Conservation (phyloP, 2,797 vertebrate genomes). For the Salmo trutta region DNA sequence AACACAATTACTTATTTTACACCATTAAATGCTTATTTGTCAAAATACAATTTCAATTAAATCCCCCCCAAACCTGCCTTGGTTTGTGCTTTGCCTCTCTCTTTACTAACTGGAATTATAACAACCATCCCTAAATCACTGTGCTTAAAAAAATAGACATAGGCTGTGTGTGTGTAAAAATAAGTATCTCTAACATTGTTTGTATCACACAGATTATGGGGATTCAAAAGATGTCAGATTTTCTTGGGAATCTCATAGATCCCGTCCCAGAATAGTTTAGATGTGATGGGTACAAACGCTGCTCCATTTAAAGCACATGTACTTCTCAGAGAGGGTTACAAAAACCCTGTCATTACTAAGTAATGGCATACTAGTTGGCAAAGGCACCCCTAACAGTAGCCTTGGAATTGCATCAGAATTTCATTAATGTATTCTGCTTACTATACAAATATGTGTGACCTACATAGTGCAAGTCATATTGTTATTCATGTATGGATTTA, state of each 20-base stretch:
- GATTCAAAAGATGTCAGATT: constrained; percentile 21
- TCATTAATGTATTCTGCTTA: constrained; percentile 30
- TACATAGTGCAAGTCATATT: constrained; percentile 21
- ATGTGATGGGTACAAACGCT: not conserved
- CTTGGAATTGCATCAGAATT: constrained; percentile 41
- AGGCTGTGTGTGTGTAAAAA: not conserved
- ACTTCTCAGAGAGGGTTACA: constrained; percentile 12
- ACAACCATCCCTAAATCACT: constrained; percentile 42
- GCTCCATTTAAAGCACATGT: constrained; percentile 21
- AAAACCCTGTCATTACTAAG: constrained; percentile 23
- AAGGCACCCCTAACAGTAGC: constrained; percentile 15
- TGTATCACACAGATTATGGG: constrained; percentile 21
- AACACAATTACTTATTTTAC: constrained; percentile 80
- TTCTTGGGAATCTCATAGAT: constrained; percentile 10
- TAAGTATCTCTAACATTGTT: constrained; percentile 13
- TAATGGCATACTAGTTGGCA: constrained; percentile 28
- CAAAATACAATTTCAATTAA: constrained; percentile 84
- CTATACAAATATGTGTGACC: constrained; percentile 34
- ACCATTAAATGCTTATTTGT: constrained; percentile 83
- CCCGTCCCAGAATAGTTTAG: constrained; percentile 17
- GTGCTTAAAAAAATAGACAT: constrained; percentile 3
- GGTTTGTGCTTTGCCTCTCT: constrained; percentile 60
- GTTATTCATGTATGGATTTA: constrained; percentile 7
- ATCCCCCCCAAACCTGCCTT: constrained; percentile 56
- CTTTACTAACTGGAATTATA: constrained; percentile 41